Percentiles rank a stretch among this genome's conserved stretches.
These are phyloP conservation scores for Formica aserva DNA, from an alignment of 2,888 invertebrate genomes.

Conservation along the genomic window DNA sequence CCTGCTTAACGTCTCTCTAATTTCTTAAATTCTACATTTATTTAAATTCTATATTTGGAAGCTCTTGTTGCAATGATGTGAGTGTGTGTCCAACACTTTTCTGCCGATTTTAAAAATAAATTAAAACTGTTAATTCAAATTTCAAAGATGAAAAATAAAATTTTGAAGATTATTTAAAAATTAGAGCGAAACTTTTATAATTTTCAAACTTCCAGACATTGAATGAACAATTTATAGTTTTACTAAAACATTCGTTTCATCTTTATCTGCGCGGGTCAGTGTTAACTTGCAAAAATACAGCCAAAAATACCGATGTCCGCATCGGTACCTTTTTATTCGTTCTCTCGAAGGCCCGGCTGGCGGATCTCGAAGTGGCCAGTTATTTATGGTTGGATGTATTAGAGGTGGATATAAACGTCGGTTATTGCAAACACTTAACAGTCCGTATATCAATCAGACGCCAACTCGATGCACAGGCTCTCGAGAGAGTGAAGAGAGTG, in stretches of 20 bases:
- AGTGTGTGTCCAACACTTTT: background rate
- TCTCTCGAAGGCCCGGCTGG: conserved; percentile 60
- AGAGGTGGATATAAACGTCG: conserved; percentile 85
- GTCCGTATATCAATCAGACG: conserved; percentile 86
- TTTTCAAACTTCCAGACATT: background rate
- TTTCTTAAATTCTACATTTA: conserved; percentile 39
- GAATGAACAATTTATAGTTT: conserved; percentile 7
- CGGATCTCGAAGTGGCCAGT: conserved; percentile 80
- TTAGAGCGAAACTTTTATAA: background rate
- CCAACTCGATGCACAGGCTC: conserved; percentile 78
- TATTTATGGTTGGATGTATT: conserved; percentile 85
- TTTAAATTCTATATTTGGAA: conserved; percentile 31
- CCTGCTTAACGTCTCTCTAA: conserved; percentile 56
- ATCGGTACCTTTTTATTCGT: conserved; percentile 30
- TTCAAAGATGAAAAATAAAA: background rate
- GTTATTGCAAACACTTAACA: conserved; percentile 85
- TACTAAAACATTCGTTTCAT: background rate
- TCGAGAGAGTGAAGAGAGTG: conserved; percentile 72
- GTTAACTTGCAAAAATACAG: conserved; percentile 21
- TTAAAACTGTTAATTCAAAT: background rate
- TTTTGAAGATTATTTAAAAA: background rate
- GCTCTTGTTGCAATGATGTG: background rate
- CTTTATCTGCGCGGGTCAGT: conserved; percentile 31
- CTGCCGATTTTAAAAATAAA: background rate
- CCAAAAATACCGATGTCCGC: conserved; percentile 61